Base-by-base conservation (phyloP, 1,140 invertebrate genomes). In the Drosophila aff. region DNA sequence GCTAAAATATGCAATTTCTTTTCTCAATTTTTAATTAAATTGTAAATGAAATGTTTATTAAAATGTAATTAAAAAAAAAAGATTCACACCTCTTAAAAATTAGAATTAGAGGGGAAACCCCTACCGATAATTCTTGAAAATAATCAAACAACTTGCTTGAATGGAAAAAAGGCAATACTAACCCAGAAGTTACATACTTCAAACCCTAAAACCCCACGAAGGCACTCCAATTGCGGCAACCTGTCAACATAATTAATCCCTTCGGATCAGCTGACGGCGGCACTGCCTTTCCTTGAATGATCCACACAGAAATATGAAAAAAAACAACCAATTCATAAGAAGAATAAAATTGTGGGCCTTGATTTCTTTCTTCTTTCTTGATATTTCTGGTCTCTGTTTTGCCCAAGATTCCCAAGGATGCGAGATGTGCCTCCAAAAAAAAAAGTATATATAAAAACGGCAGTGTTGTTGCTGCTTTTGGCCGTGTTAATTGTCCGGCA, bases 241-340 rank as follows among this genome's bases (percentile, higher is more conserved):
- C 85, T 89, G 84, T 89, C 84, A 90, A 84, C 84, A 79, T 90
- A 90, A 89, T 89, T 84, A 89, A 89, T 84, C 69, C 85, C 59
- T 41, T 57, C 16, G 43, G 69, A 90, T 89, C 84, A 89, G 84
- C 84, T 89, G 85, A 89, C 82, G 47, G 31, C 44, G 50, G 61
- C 38, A 79, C 57, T 85, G 83, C 72, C 80, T 61, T 38, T 58
- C 41, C 55, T 49, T 52, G 69, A 86, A 76, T 76, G 77, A 57
- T 58, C 62, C 58, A 79, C 59, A 72, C 44, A 40, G 38, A 53
- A 89, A 81, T 89, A 89, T 89, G 84, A 84, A 84, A 75, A 81
- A 89, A 87, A 76, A 0, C n/a, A 58, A 31, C 5, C 65, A 73
- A 59, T 36, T 53, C 64, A 57, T 55, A 84, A 81, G 76, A 41